Base-by-base conservation (phyloP, 1,140 invertebrate genomes). In the Paramacrobiotus metropolitanus region DNA sequence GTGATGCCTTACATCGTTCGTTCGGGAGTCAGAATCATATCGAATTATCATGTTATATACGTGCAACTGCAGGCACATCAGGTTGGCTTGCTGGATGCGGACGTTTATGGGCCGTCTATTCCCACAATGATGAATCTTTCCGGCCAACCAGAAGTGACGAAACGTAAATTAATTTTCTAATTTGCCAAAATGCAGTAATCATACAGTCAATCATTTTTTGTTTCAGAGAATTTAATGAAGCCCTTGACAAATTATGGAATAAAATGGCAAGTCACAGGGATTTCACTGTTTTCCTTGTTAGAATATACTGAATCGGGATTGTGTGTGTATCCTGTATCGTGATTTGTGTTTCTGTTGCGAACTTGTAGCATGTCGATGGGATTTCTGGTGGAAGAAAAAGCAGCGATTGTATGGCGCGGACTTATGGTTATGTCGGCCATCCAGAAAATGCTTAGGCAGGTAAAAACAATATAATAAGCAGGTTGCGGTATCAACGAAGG, bases 341-440 rank as follows among this genome's bases (percentile, higher is more conserved):
- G 34, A 40, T 40, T 40, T 40, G n/a, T n/a, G n/a, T n/a, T n/a
- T n/a, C n/a, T n/a, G n/a, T n/a, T n/a, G n/a, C n/a, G n/a, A n/a
- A n/a, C 67, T 71, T 73, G 24, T 68, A 85, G 83, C 68, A 85
- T 91, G 81, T 92, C 87, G 2, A 91, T 92, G 84, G 88, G 87
- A 59, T 83, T 90, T 70, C 72, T 93, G 9, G 82, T 88, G 0
- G 80, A 82, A 3, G 78, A 85, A 65, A 81, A 82, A 65, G 78
- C 81, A 44, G 81, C 88, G 0, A 80, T 89, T 4, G 81, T 91
- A 29, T 92, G 87, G 88, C 75, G 88, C 65, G 88, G 88, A 0
- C 77, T 89, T 2, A 87, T 93, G 81, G 90, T 95, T 18, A 95
- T 94, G 89, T 85, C 83, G 65, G 89, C 89, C 1, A 71, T 95